These are phyloP conservation scores for Lacerta viridis DNA, from an alignment of 2,797 vertebrate genomes.

Conservation along the genomic window DNA sequence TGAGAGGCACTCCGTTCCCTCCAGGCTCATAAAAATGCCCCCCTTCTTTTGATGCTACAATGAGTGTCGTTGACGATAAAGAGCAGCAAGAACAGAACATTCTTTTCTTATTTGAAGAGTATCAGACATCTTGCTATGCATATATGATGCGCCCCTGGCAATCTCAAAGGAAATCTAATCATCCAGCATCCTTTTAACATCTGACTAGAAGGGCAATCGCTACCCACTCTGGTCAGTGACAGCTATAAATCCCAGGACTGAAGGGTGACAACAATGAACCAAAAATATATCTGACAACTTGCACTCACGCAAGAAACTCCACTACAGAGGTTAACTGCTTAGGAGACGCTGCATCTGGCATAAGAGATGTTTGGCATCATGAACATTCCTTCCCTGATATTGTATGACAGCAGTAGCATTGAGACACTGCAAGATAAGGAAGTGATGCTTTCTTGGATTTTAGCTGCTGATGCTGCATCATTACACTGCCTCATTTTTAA, in stretches of 20 bases:
- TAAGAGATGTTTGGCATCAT: background rate
- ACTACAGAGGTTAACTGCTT: slow-evolving; percentile 21
- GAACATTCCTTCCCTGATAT: background rate
- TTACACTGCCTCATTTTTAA: background rate
- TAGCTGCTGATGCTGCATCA: background rate
- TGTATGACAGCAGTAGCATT: background rate
- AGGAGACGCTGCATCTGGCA: background rate
- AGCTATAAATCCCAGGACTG: slow-evolving; percentile 40
- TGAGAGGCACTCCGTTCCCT: too few species aligned
- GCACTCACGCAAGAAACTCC: background rate
- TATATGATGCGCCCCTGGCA: background rate
- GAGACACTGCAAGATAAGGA: background rate
- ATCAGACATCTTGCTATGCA: background rate
- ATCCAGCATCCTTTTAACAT: slow-evolving; percentile 47
- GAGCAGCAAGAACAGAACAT: slow-evolving; percentile 23
- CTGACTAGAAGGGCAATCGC: slow-evolving; percentile 50
- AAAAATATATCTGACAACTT: slow-evolving; percentile 32
- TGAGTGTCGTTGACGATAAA: slow-evolving; percentile 1
- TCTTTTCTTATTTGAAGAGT: slow-evolving; percentile 34
- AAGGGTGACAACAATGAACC: slow-evolving; percentile 43
- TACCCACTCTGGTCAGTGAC: slow-evolving; percentile 56
- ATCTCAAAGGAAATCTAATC: slow-evolving; percentile 56
- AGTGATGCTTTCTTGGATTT: slow-evolving; percentile 8
- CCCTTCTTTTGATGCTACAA: slow-evolving; percentile 5
- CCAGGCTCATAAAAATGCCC: background rate